Evolutionary conservation across 2,888 invertebrate genomes (phyloP).

Genomic region (Cynaeus angustus): DNA sequence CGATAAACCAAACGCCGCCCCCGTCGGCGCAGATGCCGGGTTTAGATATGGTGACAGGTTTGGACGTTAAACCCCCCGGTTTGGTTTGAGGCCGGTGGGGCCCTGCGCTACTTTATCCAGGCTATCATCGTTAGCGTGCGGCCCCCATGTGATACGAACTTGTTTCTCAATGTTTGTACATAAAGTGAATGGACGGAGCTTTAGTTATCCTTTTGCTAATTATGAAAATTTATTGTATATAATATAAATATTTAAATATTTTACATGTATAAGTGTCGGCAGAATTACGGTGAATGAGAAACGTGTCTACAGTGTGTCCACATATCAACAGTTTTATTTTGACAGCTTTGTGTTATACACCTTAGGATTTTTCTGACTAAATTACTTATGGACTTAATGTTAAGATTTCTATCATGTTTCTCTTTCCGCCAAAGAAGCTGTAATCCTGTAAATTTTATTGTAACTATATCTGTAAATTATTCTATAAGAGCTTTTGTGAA

Average conservation of each 20-base stretch:
- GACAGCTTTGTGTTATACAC: constrained; percentile 51
- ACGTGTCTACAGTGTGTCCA: constrained; percentile 64
- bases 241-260: constrained; percentile 68
- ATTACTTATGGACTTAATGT: constrained; percentile 51
- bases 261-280: constrained; percentile 59
- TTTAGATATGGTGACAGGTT: constrained; percentile 78
- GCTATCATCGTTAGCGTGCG: constrained; percentile 69
- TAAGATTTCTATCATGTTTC: constrained; percentile 60
- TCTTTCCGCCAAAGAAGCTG: constrained; percentile 70
- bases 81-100: constrained; percentile 88
- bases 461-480: constrained; percentile 68
- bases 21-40: constrained; percentile 68
- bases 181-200: constrained; percentile 65
- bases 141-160: constrained; percentile 62
- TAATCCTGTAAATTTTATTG: constrained; percentile 65
- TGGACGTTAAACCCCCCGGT: constrained; percentile 83
- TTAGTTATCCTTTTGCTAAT: constrained; percentile 60
- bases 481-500: constrained; percentile 71
- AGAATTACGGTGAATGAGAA: constrained; percentile 67
- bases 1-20: constrained; percentile 73
- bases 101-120: constrained; percentile 73
- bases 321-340: constrained; percentile 58
- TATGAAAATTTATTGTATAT: constrained; percentile 63
- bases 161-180: constrained; percentile 61
- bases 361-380: constrained; percentile 36